Evolutionary conservation across 2,888 invertebrate genomes (phyloP).

Genomic region (Nebria salina): DNA sequence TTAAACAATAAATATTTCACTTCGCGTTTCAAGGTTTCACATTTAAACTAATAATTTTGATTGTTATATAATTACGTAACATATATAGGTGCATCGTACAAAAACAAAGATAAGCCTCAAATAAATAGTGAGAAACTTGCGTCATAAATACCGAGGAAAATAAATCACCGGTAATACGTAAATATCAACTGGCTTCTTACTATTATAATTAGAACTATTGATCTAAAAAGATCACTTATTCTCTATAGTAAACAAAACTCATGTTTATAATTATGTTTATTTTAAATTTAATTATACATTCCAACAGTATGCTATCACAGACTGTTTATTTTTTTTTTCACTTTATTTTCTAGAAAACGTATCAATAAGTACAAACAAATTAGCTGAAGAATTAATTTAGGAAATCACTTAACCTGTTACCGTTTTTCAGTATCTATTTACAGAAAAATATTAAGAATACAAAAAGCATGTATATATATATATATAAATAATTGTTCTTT

Average conservation of each 20-base stretch:
- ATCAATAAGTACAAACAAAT: conserved; percentile 28
- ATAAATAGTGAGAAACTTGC: background rate
- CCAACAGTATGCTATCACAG: conserved; percentile 36
- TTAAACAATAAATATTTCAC: background rate
- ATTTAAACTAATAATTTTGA: background rate
- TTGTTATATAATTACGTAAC: background rate
- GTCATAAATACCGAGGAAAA: too few relatives aligned
- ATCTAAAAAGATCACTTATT: too few relatives aligned
- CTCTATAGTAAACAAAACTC: background rate
- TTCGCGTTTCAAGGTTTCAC: background rate
- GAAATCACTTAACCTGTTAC: background rate
- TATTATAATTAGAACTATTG: too few relatives aligned
- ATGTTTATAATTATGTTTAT: conserved; percentile 10
- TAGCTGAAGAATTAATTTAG: conserved; percentile 22
- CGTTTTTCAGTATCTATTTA: background rate
- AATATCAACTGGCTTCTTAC: too few relatives aligned
- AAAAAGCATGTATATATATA: background rate
- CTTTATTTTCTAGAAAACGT: conserved; percentile 22
- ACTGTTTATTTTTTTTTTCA: conserved; percentile 13
- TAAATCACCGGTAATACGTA: too few relatives aligned
- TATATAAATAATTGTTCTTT: conserved; percentile 7
- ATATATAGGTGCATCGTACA: background rate
- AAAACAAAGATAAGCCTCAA: background rate
- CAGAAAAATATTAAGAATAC: background rate
- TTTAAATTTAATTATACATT: conserved; percentile 18